These are phyloP conservation scores for Tetrapedia diversipes DNA, from an alignment of 2,888 invertebrate species.

Conservation along the genomic window DNA sequence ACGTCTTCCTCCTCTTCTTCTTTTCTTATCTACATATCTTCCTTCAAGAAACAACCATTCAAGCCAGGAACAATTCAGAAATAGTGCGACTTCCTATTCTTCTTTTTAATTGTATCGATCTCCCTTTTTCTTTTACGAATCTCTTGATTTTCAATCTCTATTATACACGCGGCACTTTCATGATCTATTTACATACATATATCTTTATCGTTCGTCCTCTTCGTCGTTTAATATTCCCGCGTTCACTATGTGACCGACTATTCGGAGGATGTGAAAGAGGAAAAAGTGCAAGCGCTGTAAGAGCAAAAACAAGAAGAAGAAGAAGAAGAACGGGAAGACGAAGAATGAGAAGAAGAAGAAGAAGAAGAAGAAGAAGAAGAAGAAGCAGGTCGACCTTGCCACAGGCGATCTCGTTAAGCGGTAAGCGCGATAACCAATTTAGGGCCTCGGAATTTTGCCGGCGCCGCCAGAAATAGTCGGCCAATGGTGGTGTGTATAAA, in stretches of 20 bases:
- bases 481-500: conserved; percentile 66
- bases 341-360: conserved; percentile 53
- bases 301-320: conserved; percentile 41
- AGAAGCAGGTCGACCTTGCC: conserved; percentile 74
- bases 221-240: conserved; percentile 41
- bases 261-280: conserved; percentile 39
- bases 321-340: conserved; percentile 59
- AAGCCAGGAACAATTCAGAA: no score
- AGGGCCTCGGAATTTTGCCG: conserved; percentile 80
- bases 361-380: conserved; percentile 48
- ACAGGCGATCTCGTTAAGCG: conserved; percentile 73
- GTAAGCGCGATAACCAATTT: conserved; percentile 80
- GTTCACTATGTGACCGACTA: conserved; percentile 45
- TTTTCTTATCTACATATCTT: not conserved
- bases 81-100: no score
- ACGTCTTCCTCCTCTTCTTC: not conserved
- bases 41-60: no score
- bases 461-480: conserved; percentile 79
- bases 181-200: no score
- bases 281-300: no score
- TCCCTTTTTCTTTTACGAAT: no score
- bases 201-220: conserved; percentile 23
- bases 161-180: no score
- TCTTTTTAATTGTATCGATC: no score
- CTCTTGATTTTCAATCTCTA: not conserved